phyloP scores from a whole-genome alignment of 1,140 invertebrate genomes.

The Pseudomyrmex cubaensis region DNA sequence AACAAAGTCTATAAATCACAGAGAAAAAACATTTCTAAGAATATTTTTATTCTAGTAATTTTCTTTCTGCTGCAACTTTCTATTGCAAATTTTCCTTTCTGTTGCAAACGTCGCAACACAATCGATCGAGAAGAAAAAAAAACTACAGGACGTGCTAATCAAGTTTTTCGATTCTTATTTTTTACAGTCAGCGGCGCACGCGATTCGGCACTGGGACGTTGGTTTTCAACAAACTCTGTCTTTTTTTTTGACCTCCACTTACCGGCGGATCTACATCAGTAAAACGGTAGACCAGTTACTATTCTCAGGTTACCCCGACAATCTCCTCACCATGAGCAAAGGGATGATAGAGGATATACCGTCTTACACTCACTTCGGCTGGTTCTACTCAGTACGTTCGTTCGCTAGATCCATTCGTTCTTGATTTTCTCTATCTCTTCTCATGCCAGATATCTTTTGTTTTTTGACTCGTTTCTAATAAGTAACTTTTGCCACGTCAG shows the following conservation, averaged over 20 bases:
- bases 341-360: conserved; percentile 86
- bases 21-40: neutral
- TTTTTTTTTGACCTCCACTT: conserved; percentile 79
- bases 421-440: neutral
- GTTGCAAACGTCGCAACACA: neutral
- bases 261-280: conserved; percentile 83
- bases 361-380: conserved; percentile 90
- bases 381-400: conserved; percentile 91
- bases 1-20: neutral
- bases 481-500: too few species aligned
- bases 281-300: conserved; percentile 90
- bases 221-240: conserved; percentile 87
- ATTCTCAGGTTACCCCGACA: conserved; percentile 91
- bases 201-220: conserved; percentile 85
- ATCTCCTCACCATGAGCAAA: conserved; percentile 88
- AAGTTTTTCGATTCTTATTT: neutral
- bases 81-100: neutral
- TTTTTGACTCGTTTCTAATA: too few species aligned
- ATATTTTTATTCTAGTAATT: too few species aligned
- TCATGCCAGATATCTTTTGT: too few species aligned
- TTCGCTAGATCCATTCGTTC: neutral
- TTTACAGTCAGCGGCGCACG: conserved; percentile 89
- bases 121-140: neutral
- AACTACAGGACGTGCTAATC: neutral
- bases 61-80: neutral